Base-by-base conservation (phyloP, 2,888 invertebrate species). In the Leucoptera coffeella region DNA sequence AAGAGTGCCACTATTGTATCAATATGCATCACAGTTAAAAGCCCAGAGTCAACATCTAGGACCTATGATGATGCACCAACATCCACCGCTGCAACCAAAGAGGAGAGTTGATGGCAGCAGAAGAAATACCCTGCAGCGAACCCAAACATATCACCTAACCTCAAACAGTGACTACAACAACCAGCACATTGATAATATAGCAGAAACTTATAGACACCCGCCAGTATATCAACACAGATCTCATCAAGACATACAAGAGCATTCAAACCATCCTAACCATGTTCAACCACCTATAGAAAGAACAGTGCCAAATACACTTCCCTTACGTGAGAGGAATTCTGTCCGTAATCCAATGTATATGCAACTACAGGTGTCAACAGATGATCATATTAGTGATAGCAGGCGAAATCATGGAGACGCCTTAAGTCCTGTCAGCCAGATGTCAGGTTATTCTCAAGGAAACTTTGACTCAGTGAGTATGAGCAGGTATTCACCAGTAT, bases 91-190 rank as follows among this genome's bases (percentile, higher is more conserved):
- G 12, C 61, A 54, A 34, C 40, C 57, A 2, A 65, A 65, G 29
- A 39, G 61, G 9, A 46, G 61, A 22, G 41, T 45, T 2, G 67
- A 69, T 28, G 51, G 58, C 29, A 51, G 50, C 1, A 47, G 72
- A 3, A 37, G 72, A 3, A 67, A 61, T 28, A 64, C 69, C 3
- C 38, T 72, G 27, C 71, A 71, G 36, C 47, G 72, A 33, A 72
- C 72, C 7, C 71, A 71, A 39, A 72, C 72, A 2, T 72, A 72
- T 34, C 72, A 72, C 29, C 46, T 72, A 7, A 71, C 72, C 7
- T 67, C 71, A 1, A 65, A 67, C 30, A 67, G 69, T 50, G 69
- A 71, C 28, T 71, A 71, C 32, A 69, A 55, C 17, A n/a, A n/a
- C 32, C 64, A 65, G 30, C 67, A 67, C 36, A 47, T 67, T 37